These are phyloP conservation scores for Geotrypetes seraphini DNA, from an alignment of 2,797 vertebrate species.

Conservation along the genomic window DNA sequence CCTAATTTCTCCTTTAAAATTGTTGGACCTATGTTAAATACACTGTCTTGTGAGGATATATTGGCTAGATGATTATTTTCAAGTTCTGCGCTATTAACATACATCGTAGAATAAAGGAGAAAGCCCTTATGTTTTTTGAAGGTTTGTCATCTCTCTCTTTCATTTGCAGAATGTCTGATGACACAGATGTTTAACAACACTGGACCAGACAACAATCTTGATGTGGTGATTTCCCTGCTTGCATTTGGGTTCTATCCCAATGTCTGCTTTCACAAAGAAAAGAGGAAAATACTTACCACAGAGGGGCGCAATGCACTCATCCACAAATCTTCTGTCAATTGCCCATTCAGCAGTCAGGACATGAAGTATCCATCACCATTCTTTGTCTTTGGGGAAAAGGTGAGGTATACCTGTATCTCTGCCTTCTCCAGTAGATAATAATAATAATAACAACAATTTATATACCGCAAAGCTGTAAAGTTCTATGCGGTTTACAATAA, in stretches of 20 bases:
- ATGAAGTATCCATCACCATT: slow-evolving; percentile 83
- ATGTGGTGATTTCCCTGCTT: slow-evolving; percentile 85
- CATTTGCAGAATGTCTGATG: slow-evolving; percentile 70
- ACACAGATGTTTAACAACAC: slow-evolving; percentile 79
- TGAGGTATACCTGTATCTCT: slow-evolving; percentile 21
- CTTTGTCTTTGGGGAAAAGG: slow-evolving; percentile 94
- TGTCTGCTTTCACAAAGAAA: slow-evolving; percentile 95
- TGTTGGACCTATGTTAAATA: too few relatives aligned
- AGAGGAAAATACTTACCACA: slow-evolving; percentile 88
- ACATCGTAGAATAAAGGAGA: too few relatives aligned
- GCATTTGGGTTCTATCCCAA: slow-evolving; percentile 88
- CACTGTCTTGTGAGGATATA: too few relatives aligned
- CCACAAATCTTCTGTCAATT: slow-evolving; percentile 94
- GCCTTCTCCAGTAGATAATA: neutral
- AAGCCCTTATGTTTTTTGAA: too few relatives aligned
- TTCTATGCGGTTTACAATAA: too few relatives aligned
- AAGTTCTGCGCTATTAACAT: too few relatives aligned
- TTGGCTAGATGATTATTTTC: too few relatives aligned
- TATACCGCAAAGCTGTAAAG: too few relatives aligned
- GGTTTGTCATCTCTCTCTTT: too few relatives aligned
- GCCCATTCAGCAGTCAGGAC: slow-evolving; percentile 90
- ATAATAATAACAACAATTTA: too few relatives aligned
- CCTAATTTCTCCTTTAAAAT: too few relatives aligned
- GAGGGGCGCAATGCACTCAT: slow-evolving; percentile 92
- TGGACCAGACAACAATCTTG: slow-evolving; percentile 86